Evolutionary conservation across 2,113 vertebrate species (phyloP).

Genomic region (Orcinus orca): DNA sequence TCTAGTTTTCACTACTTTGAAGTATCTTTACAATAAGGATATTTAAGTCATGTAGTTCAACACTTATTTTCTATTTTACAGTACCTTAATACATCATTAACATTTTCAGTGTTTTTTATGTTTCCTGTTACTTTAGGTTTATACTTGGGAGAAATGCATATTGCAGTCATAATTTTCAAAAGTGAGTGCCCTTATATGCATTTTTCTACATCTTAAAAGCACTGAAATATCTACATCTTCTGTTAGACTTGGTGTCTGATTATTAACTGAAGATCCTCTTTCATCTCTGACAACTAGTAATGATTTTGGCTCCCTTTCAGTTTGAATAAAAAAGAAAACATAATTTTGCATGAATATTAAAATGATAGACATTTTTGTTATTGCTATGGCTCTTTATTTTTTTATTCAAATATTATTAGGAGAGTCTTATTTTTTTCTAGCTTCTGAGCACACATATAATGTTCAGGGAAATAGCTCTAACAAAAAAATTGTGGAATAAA

Average conservation of each 20-base stretch:
- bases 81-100: background rate
- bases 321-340: background rate
- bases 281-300: background rate
- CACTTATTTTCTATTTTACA: background rate
- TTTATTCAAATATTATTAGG: background rate
- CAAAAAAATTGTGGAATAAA: background rate
- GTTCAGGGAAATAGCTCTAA: background rate
- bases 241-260: background rate
- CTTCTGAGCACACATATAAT: background rate
- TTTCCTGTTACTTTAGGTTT: background rate
- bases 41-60: background rate
- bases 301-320: background rate
- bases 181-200: background rate
- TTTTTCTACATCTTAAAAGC: background rate
- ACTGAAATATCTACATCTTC: background rate
- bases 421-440: background rate
- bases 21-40: background rate
- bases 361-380: background rate
- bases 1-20: background rate
- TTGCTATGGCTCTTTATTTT: background rate
- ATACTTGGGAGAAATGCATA: background rate
- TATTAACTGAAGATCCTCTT: background rate
- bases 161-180: background rate
- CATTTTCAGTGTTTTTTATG: background rate
- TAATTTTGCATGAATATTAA: background rate